Evolutionary conservation across 2,888 invertebrate species (phyloP), one percentile per base, ranked within the genome.

Genomic region (Leistus spinibarbis): DNA sequence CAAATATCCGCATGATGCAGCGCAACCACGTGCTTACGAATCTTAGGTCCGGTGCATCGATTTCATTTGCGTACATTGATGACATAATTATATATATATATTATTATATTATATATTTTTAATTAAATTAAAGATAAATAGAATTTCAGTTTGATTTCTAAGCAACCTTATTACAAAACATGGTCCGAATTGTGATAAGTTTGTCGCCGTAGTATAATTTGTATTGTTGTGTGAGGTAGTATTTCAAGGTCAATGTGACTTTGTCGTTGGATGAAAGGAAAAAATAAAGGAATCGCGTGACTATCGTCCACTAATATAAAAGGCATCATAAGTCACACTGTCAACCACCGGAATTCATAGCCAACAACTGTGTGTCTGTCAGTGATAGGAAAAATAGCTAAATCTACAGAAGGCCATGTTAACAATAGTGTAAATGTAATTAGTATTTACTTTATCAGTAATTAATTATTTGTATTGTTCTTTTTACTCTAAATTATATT

Each of bases 241-340:
- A 54, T 54, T 54, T 54, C 60, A 60, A 60, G 60, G 60, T 19
- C 60, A 60, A 3, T 17, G 17, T 60, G n/a, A 4, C 19, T 17
- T 19, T 60, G 19, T 60, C 17, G 60, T 19, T 60, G 7, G 17
- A 17, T 22, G 60, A 60, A 60, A 40, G 13, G 40, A 40, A 40
- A 40, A 16, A 16, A 60, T n/a, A n/a, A n/a, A n/a, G n/a, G n/a
- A 60, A 60, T 60, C 22, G 60, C 60, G 60, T 60, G 60, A 60
- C 60, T 60, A 22, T 57, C 3, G n/a, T 20, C 13, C 60, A 10
- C 17, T 16, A 60, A 17, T 60, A 19, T 16, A 60, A 17, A 19
- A 19, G n/a, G 5, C 60, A 60, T 10, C 20, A 57, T 57, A 57
- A 9, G 57, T n/a, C n/a, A n/a, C n/a, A n/a, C n/a, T n/a, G n/a